Percentiles rank a stretch among this genome's conserved stretches.
phyloP scores from a whole-genome alignment of 2,797 vertebrate species.

The Coluber constrictor region DNA sequence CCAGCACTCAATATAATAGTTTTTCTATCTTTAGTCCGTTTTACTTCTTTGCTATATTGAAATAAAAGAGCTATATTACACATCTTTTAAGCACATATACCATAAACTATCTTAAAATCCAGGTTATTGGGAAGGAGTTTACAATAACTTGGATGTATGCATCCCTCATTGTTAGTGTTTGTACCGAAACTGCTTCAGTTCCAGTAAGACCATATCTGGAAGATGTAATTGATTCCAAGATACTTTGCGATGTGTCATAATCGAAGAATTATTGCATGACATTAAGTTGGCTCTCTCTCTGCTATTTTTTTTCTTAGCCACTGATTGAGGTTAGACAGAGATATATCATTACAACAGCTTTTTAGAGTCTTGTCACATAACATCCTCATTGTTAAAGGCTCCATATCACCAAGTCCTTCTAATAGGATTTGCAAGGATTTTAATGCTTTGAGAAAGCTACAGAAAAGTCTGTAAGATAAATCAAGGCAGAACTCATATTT shows the following conservation, averaged over 20 bases:
- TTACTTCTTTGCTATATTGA: slow-evolving; percentile 43
- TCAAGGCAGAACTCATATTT: slow-evolving; percentile 55
- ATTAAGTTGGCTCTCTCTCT: slow-evolving; percentile 26
- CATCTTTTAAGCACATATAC: slow-evolving; percentile 5
- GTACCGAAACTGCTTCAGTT: background rate
- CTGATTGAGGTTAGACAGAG: slow-evolving; percentile 13
- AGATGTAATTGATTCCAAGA: slow-evolving; percentile 4
- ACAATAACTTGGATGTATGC: background rate
- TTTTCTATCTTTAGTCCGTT: slow-evolving; percentile 61
- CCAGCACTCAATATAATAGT: slow-evolving; percentile 48
- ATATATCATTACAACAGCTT: background rate
- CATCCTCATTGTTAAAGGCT: slow-evolving; percentile 25
- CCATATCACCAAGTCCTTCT: background rate
- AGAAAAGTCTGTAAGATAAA: slow-evolving; percentile 35
- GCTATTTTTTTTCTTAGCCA: slow-evolving; percentile 10
- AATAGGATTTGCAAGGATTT: background rate
- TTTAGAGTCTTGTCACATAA: slow-evolving; percentile 17
- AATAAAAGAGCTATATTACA: slow-evolving; percentile 7
- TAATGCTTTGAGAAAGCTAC: background rate
- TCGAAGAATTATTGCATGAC: slow-evolving; percentile 1
- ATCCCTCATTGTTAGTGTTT: background rate
- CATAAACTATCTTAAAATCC: background rate
- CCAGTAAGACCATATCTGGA: background rate
- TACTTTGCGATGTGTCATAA: slow-evolving; percentile 16
- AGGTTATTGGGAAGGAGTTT: background rate